phyloP scores from a whole-genome alignment of 2,797 vertebrate species.

The Phoeniculus purpureus region DNA sequence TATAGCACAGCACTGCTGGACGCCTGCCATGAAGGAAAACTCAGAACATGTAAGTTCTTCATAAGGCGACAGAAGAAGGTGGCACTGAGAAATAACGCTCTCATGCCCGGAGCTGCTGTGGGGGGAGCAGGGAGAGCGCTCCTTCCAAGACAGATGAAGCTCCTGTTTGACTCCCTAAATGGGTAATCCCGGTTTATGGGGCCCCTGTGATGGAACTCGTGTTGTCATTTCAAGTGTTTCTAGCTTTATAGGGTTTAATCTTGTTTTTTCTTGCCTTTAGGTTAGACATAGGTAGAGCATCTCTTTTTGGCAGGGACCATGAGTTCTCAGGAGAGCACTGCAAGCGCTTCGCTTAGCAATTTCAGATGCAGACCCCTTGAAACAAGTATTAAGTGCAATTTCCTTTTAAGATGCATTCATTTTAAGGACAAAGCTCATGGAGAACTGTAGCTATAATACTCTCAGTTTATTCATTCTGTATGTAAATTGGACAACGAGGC shows the following conservation, averaged over 20 bases:
- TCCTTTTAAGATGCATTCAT: neutral
- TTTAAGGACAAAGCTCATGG: neutral
- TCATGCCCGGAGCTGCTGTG: neutral
- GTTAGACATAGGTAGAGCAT: neutral
- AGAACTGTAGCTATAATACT: neutral
- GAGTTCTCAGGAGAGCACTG: neutral
- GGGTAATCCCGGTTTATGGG: conserved; percentile 47
- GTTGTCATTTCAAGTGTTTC: neutral
- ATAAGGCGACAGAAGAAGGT: conserved; percentile 47
- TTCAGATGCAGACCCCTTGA: neutral
- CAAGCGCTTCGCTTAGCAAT: rapidly evolving
- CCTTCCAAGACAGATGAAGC: conserved; percentile 52
- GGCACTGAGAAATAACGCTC: conserved; percentile 39
- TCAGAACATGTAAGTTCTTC: conserved; percentile 70
- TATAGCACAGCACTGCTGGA: conserved; percentile 40
- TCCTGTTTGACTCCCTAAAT: conserved; percentile 62
- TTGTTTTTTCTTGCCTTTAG: neutral
- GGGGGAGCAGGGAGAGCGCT: rapidly evolving
- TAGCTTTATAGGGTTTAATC: neutral
- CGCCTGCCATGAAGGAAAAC: conserved; percentile 41
- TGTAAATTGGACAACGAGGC: neutral
- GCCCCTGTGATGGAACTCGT: neutral
- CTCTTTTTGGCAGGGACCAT: neutral
- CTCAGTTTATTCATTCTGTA: neutral
- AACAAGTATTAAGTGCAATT: neutral